These are phyloP conservation scores for Pseudorhiza aurosa DNA, from an alignment of 30 jellyfish, hydroid and myxozoan genomes.

Conservation along the genomic window DNA sequence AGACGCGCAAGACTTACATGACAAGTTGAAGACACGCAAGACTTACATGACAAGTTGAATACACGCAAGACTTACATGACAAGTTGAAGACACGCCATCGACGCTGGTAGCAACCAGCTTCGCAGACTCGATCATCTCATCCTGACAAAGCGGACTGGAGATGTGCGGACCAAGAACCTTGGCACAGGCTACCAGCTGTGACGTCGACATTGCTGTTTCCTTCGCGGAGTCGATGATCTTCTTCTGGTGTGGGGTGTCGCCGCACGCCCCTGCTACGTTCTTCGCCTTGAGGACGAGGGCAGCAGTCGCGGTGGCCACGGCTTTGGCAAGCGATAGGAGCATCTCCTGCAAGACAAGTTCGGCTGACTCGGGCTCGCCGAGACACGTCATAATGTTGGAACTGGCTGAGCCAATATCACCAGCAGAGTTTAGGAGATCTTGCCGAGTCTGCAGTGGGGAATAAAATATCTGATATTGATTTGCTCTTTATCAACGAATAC, in stretches of 20 bases:
- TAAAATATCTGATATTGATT: no score
- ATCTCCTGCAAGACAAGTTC: constrained; percentile 85
- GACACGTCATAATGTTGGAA: constrained; percentile 70
- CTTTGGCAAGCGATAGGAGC: constrained; percentile 87
- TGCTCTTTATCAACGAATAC: no score
- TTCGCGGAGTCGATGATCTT: constrained; percentile 91
- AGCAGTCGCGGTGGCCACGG: constrained; percentile 96
- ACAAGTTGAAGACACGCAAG: no score
- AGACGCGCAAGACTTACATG: no score
- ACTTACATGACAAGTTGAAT: no score
- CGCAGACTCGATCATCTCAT: constrained; percentile 96
- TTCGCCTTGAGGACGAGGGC: constrained; percentile 89
- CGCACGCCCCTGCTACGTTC: constrained; percentile 92
- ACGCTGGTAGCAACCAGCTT: constrained; percentile 95
- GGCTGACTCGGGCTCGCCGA: constrained; percentile 94
- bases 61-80: constrained; percentile 85
- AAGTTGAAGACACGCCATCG: constrained; percentile 85
- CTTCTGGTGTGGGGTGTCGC: constrained; percentile 86
- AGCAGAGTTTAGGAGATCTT: constrained; percentile 87
- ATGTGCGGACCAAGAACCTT: constrained; percentile 96
- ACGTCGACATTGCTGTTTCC: constrained; percentile 93
- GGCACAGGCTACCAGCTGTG: constrained; percentile 96
- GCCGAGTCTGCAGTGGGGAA: constrained; percentile 69
- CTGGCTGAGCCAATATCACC: constrained; percentile 97
- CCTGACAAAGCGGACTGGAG: constrained; percentile 96